Base-by-base conservation (phyloP, 2,888 invertebrate species). In the Xestia sexstrigata region DNA sequence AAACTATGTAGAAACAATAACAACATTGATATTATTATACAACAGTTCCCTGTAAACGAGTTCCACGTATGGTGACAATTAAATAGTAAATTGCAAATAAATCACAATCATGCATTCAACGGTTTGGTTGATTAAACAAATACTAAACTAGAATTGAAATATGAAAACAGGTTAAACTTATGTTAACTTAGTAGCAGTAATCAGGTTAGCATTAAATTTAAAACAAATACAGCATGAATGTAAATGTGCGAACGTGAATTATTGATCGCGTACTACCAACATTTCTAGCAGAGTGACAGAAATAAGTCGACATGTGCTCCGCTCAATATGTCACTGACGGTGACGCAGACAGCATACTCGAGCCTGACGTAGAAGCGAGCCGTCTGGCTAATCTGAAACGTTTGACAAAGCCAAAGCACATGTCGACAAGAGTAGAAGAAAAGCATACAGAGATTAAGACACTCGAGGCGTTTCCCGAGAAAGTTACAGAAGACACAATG, bases 401-500 rank as follows among this genome's bases (percentile, higher is more conserved):
- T 74, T 81, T 76, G 71, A 73, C 76, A 76, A 84, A 87, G 74
- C 67, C 60, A 82, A 82, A 87, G 87, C 86, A 83, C 82, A 85
- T 86, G 88, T 78, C 86, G 86, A 86, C 81, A 65, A 42, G 74
- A 74, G 80, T 83, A 85, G 73, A 83, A 89, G 84, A 76, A 85
- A 89, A 90, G 84, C 86, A 87, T 79, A 83, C 81, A 84, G 68
- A 85, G 76, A 85, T 82, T 82, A 85, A 78, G 85, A 79, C 81
- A 82, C 84, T 89, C 81, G 83, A 85, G 70, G 82, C 77, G 81
- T 74, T 80, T 79, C 81, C 86, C 83, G 85, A 85, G 87, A 74
- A 87, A 76, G 79, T 79, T 83, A 89, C 76, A 84, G 82, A 82
- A 81, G 88, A 90, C 89, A 89, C 86, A 82, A 76, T 80, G 78